Base-by-base conservation (phyloP, 1,140 invertebrate genomes). In the Bathynomus jamesi region DNA sequence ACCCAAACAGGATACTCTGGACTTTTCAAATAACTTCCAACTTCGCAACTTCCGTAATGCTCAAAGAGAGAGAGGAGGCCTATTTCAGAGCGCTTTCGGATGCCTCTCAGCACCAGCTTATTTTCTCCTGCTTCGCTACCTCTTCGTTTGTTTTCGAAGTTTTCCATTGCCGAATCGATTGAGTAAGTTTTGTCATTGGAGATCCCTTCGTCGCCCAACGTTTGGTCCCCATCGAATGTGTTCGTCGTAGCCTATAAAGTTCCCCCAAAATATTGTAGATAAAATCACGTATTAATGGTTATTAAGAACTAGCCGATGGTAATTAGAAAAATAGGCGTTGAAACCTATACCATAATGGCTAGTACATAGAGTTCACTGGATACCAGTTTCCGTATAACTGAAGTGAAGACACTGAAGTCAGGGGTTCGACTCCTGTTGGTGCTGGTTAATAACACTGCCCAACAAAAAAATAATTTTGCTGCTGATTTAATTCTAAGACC, bases 1-100 rank as follows among this genome's bases (percentile, higher is more conserved):
- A 87, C 81, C 86, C 86, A 87, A 31, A 87, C 83, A 13, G 86
- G 86, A 78, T 79, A 85, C 60, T 81, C 81, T 10, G 86, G 86
- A n/a, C 81, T 83, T 79, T 87, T 87, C 60, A 85, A 79, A 76
- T 82, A 83, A 4, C 80, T 81, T 4, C 85, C 85, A 72, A 85
- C 85, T 80, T 85, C 80, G 77, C 84, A 86, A 61, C 83, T 85
- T 70, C 84, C 82, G 73, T 86, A 86, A 76, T 87, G 85, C 78
- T 87, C 86, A 80, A 85, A 86, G 4, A 87, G 77, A 25, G 86
- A 86, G 27, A 87, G 77, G 11, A 87, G 80, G 13, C 86, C 86
- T 66, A 87, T 83, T 61, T 86, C 83, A 60, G 80, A 80, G 30
- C 81, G 78, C 13, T 79, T 68, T 30, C 79, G 72, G 13, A 86